A percentile compares a stretch with the other conserved stretches of the same genome.
phyloP scores from a whole-genome alignment of 2,797 vertebrate species.

The Siniperca obscura region DNA sequence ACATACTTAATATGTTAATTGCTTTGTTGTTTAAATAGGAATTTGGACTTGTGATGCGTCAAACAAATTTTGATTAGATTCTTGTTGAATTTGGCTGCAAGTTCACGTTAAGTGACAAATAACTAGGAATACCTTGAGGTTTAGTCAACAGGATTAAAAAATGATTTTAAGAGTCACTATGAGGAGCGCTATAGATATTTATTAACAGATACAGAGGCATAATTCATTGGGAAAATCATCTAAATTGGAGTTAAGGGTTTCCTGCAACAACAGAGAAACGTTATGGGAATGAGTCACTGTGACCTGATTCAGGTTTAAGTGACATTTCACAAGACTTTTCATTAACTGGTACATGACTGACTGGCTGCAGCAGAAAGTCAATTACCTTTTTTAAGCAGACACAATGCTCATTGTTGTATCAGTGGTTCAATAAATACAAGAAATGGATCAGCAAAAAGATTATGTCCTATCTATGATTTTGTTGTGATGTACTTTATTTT shows the following conservation, averaged over 20 bases:
- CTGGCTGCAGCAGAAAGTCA: background rate
- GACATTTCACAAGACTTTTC: slow-evolving; percentile 21
- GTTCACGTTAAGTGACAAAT: background rate
- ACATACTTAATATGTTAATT: background rate
- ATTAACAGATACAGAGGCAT: background rate
- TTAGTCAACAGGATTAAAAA: background rate
- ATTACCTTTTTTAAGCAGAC: slow-evolving; percentile 2
- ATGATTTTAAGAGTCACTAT: background rate
- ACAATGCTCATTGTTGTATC: background rate
- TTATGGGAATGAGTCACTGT: slow-evolving; percentile 18
- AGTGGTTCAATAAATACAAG: slow-evolving; percentile 8
- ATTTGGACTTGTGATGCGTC: background rate
- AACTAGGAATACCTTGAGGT: background rate
- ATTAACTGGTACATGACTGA: slow-evolving; percentile 14
- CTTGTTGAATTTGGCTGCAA: background rate
- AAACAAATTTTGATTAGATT: background rate
- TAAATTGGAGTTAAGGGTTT: background rate
- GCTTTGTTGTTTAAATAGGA: background rate
- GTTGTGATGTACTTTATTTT: background rate
- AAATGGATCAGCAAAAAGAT: background rate
- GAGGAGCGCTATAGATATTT: background rate
- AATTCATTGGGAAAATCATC: slow-evolving; percentile 6
- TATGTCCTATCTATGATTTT: too few species aligned
- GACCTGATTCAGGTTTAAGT: slow-evolving; percentile 22
- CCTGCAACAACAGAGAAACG: background rate